Evolutionary conservation across 2,113 vertebrate species (phyloP).

Genomic region (Gavialis gangeticus): DNA sequence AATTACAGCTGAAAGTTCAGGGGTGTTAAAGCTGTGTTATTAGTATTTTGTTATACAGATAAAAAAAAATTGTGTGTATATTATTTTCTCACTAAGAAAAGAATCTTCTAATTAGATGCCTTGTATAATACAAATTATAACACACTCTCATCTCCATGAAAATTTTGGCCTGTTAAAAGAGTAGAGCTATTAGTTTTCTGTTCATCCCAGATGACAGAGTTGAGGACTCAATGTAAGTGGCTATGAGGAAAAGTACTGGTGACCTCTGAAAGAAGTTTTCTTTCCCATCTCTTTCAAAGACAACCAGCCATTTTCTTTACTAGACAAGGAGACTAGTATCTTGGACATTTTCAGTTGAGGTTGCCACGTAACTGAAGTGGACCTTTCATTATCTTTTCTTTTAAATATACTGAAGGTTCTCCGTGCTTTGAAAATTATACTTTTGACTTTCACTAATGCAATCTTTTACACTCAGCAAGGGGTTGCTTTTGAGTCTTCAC

Average conservation of each 20-base stretch:
- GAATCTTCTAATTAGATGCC: neutral
- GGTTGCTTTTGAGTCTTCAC: neutral
- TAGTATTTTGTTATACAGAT: neutral
- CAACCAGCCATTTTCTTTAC: neutral
- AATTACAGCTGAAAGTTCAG: neutral
- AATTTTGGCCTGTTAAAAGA: neutral
- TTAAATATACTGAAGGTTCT: neutral
- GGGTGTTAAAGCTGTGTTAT: neutral
- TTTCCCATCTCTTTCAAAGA: neutral
- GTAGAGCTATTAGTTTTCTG: neutral
- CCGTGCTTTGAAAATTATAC: neutral
- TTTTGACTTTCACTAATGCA: neutral
- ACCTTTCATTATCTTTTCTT: neutral
- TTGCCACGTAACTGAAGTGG: neutral
- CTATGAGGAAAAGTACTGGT: neutral
- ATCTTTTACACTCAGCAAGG: neutral
- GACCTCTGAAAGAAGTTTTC: neutral
- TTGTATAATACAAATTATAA: neutral
- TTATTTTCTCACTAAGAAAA: neutral
- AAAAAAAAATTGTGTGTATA: neutral
- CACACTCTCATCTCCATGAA: neutral
- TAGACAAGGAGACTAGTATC: neutral
- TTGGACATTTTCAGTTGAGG: neutral
- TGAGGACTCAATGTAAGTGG: neutral
- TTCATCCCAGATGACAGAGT: neutral